These are phyloP conservation scores for Masticophis lateralis DNA, from an alignment of 2,797 vertebrate genomes.

Conservation along the genomic window DNA sequence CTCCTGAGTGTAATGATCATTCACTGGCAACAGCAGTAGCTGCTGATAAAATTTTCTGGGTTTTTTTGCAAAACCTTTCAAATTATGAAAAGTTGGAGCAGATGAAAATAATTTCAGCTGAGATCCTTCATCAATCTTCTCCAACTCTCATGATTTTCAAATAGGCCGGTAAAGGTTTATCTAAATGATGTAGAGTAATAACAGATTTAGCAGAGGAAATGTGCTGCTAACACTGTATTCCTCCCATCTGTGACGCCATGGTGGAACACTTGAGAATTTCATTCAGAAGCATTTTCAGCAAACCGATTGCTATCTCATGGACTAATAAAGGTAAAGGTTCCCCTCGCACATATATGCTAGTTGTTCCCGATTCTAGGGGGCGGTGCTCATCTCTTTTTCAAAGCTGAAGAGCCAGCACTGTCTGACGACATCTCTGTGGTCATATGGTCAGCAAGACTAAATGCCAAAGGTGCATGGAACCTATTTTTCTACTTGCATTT, in stretches of 20 bases:
- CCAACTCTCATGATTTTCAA: not conserved
- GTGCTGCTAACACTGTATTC: not conserved
- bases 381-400: too few species aligned
- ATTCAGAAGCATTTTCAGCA: not conserved
- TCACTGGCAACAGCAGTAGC: not conserved
- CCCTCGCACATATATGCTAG: too few species aligned
- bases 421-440: too few species aligned
- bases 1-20: not conserved
- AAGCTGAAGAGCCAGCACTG: too few species aligned
- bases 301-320: not conserved
- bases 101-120: not conserved
- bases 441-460: too few species aligned
- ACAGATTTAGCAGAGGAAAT: not conserved
- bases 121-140: not conserved
- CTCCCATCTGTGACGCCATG: not conserved
- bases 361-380: too few species aligned
- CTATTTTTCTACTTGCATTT: too few species aligned
- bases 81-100: not conserved
- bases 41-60: not conserved
- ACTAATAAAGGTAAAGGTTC: not conserved
- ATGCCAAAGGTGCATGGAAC: too few species aligned
- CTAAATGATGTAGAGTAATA: not conserved
- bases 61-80: not conserved
- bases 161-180: not conserved
- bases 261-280: not conserved